phyloP scores from a whole-genome alignment of 2,888 invertebrate species.

The Conus canariensis region DNA sequence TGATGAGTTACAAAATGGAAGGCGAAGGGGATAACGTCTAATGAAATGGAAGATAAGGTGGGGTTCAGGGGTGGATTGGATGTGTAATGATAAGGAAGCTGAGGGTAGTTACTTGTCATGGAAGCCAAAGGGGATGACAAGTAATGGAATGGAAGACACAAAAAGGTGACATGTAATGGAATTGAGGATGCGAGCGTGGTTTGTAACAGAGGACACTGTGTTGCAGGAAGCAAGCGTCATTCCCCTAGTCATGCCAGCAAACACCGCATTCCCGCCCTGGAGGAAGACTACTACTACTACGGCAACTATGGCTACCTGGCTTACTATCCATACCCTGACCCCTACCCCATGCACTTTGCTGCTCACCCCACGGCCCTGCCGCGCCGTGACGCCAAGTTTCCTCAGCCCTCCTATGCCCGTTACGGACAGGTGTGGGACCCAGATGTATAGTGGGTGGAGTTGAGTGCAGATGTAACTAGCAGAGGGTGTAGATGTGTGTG shows the following conservation, averaged over 20 bases:
- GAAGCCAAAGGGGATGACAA: too few relatives aligned
- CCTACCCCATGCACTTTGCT: constrained; percentile 69
- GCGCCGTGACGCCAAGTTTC: constrained; percentile 70
- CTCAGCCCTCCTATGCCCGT: constrained; percentile 65
- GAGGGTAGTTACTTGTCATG: too few relatives aligned
- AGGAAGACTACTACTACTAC: constrained; percentile 71
- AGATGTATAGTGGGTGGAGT: background rate
- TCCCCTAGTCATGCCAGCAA: constrained; percentile 61
- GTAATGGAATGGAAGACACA: too few relatives aligned
- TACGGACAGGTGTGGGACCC: constrained; percentile 64
- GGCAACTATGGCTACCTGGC: constrained; percentile 44
- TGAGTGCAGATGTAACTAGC: background rate
- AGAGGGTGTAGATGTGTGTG: too few relatives aligned
- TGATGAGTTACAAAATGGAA: too few relatives aligned
- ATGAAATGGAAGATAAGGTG: too few relatives aligned
- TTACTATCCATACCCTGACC: constrained; percentile 48
- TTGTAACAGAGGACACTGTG: too few relatives aligned
- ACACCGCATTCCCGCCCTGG: constrained; percentile 74
- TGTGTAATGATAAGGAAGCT: too few relatives aligned
- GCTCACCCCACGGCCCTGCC: constrained; percentile 69
- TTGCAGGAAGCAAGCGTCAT: constrained; percentile 63
- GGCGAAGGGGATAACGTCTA: too few relatives aligned
- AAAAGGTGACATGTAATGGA: too few relatives aligned
- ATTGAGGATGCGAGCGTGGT: too few relatives aligned
- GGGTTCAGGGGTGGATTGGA: too few relatives aligned